A percentile compares a stretch with the other conserved stretches of the same genome.
These are phyloP conservation scores for Volucella bombylans DNA, from an alignment of 2,888 invertebrate genomes.

Conservation along the genomic window DNA sequence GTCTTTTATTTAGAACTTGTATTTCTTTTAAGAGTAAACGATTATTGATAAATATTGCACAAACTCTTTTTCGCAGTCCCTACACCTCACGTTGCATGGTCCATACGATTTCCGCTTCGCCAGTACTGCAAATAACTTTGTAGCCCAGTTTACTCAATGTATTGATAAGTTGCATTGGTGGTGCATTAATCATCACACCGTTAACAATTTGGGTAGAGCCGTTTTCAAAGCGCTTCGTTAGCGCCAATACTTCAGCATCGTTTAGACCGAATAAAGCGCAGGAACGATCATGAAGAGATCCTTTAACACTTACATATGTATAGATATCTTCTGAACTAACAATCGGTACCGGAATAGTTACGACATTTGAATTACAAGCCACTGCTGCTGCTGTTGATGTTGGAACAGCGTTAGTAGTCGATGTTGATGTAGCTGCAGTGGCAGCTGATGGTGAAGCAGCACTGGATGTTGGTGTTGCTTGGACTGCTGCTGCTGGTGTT, in stretches of 20 bases:
- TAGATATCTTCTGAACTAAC: constrained; percentile 84
- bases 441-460: constrained; percentile 16
- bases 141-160: constrained; percentile 90
- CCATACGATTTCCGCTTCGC: constrained; percentile 92
- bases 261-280: constrained; percentile 90
- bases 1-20: constrained; percentile 73
- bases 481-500: constrained; percentile 22
- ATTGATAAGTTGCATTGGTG: constrained; percentile 88
- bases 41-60: constrained; percentile 66
- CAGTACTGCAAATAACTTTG: constrained; percentile 89
- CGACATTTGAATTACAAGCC: constrained; percentile 77
- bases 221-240: constrained; percentile 87
- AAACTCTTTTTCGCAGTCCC: constrained; percentile 74
- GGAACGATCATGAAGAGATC: constrained; percentile 89
- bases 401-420: constrained; percentile 68
- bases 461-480: neutral
- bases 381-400: constrained; percentile 63
- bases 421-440: constrained; percentile 41
- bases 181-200: constrained; percentile 87
- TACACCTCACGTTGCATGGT: constrained; percentile 91
- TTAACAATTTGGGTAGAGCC: constrained; percentile 87
- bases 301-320: constrained; percentile 91
- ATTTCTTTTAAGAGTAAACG: constrained; percentile 73
- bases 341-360: constrained; percentile 82
- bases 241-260: constrained; percentile 87